These are phyloP conservation scores for Fistularia tabacaria DNA, from an alignment of 2,797 vertebrate species.

Conservation along the genomic window DNA sequence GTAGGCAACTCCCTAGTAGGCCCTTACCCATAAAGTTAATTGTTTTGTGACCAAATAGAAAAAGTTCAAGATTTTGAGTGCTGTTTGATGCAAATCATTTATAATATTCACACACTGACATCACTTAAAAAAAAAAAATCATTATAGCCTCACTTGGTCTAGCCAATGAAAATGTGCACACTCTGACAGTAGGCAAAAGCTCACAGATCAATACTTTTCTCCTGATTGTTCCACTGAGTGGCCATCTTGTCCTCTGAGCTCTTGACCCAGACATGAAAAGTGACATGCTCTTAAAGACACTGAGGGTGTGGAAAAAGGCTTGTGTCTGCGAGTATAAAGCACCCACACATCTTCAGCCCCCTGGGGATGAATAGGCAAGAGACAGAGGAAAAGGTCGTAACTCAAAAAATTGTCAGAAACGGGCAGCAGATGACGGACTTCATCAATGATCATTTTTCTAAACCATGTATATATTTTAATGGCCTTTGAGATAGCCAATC, in stretches of 20 bases:
- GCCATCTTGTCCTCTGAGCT: slow-evolving; percentile 41
- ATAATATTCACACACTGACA: too few species aligned
- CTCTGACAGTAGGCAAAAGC: slow-evolving; percentile 31
- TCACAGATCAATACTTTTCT: slow-evolving; percentile 51
- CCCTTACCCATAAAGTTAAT: too few species aligned
- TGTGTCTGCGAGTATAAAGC: slow-evolving; percentile 29
- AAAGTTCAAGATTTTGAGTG: too few species aligned
- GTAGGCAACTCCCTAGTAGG: not conserved
- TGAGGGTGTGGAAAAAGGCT: slow-evolving; percentile 29
- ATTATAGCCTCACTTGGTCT: not conserved
- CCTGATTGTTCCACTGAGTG: slow-evolving; percentile 48
- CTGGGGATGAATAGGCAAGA: slow-evolving; percentile 29
- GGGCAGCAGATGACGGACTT: slow-evolving; percentile 66
- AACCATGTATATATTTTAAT: slow-evolving; percentile 69
- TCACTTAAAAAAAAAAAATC: too few species aligned
- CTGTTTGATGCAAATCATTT: too few species aligned
- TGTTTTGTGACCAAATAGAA: too few species aligned
- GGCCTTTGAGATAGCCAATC: slow-evolving; percentile 53
- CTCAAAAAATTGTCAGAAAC: slow-evolving; percentile 68
- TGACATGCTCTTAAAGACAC: slow-evolving; percentile 51
- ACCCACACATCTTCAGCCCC: slow-evolving; percentile 17
- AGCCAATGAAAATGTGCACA: slow-evolving; percentile 19
- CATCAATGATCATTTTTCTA: slow-evolving; percentile 70
- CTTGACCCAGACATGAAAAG: slow-evolving; percentile 60
- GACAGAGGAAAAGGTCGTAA: slow-evolving; percentile 48